These are phyloP conservation scores for Boulengerochromis microlepis DNA, from an alignment of 2,113 vertebrate species.

Conservation along the genomic window DNA sequence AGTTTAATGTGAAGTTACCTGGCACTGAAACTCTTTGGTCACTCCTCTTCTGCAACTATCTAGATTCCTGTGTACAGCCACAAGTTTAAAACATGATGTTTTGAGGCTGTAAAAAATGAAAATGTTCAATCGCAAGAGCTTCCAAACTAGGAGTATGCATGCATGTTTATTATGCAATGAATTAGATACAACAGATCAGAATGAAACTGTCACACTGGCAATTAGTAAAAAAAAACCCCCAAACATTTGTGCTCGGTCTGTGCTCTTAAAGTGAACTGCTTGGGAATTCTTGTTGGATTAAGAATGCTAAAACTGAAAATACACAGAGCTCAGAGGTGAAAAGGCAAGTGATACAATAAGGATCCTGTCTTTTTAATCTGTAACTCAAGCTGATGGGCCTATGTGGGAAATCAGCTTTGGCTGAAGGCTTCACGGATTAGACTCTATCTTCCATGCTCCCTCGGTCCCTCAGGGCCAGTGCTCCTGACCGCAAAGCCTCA, in stretches of 20 bases:
- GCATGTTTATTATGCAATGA: not conserved
- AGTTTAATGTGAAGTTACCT: not conserved
- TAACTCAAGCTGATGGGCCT: conserved; percentile 57
- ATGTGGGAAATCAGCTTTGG: conserved; percentile 55
- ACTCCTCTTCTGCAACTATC: not conserved
- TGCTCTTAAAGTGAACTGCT: not conserved
- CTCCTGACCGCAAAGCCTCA: not conserved
- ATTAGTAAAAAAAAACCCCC: fast-evolving
- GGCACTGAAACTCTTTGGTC: not conserved
- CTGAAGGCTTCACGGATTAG: conserved; percentile 37
- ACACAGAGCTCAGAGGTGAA: conserved; percentile 18
- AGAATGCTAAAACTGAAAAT: conserved; percentile 5
- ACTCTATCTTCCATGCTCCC: conserved; percentile 30
- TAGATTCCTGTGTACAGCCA: not conserved
- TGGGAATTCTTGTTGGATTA: conserved; percentile 30
- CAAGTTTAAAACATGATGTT: not conserved
- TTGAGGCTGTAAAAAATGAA: not conserved
- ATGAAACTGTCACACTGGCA: not conserved
- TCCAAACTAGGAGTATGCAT: not conserved
- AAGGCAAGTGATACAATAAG: conserved; percentile 40
- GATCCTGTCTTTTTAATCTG: conserved; percentile 60
- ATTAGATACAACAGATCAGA: not conserved
- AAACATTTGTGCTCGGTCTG: not conserved
- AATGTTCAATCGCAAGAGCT: not conserved
- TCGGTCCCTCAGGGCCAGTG: not conserved